phyloP scores from a whole-genome alignment of 2,888 invertebrate species.

The Leptodirus hochenwartii region DNA sequence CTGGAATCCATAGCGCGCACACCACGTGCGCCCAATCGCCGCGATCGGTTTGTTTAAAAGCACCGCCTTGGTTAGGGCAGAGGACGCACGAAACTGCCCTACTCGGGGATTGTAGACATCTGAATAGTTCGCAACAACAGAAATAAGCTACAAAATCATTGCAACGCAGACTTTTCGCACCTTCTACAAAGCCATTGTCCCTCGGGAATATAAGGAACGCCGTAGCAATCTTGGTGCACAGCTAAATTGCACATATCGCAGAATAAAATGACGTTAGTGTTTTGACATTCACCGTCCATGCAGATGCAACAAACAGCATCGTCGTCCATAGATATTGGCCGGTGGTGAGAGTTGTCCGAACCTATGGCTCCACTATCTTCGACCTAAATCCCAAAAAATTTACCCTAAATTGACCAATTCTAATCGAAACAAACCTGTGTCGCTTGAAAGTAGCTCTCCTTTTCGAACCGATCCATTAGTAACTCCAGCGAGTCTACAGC shows the following conservation, averaged over 20 bases:
- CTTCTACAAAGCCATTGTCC: conserved; percentile 88
- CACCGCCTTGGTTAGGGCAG: conserved; percentile 95
- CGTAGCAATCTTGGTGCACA: conserved; percentile 98
- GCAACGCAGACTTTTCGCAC: too few species aligned
- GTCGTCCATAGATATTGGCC: conserved; percentile 47
- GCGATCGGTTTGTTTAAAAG: conserved; percentile 95
- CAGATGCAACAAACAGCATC: conserved; percentile 99
- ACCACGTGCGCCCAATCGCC: conserved; percentile 97
- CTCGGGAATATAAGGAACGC: conserved; percentile 42
- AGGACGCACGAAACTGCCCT: conserved; percentile 92
- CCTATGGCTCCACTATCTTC: not conserved
- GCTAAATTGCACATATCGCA: conserved; percentile 99
- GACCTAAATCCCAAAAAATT: too few species aligned
- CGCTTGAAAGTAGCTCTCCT: conserved; percentile 89
- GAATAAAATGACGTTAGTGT: conserved; percentile 95
- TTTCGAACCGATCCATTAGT: conserved; percentile 95
- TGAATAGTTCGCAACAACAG: conserved; percentile 6
- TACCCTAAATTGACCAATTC: too few species aligned
- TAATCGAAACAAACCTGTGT: too few species aligned
- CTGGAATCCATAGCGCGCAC: conserved; percentile 98
- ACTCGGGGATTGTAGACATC: conserved; percentile 88
- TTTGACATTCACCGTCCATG: conserved; percentile 97
- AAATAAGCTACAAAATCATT: too few species aligned
- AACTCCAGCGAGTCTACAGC: conserved; percentile 80
- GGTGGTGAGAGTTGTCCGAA: conserved; percentile 3